These are phyloP conservation scores for Carterocephalus palaemon DNA, from an alignment of 2,888 invertebrate species.

Conservation along the genomic window DNA sequence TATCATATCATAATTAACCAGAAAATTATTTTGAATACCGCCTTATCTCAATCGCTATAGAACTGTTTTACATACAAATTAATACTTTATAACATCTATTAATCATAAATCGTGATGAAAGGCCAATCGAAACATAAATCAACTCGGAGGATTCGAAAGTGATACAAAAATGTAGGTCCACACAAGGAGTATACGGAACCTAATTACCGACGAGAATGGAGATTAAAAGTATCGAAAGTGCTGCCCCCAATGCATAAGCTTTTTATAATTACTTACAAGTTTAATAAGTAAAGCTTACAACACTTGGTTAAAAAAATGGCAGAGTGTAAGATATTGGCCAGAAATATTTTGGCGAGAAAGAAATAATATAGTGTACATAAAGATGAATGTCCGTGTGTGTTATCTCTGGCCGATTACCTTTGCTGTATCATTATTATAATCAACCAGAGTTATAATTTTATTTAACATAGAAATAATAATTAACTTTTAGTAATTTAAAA, in stretches of 20 bases:
- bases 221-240: slow-evolving; percentile 17
- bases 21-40: not conserved
- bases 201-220: slow-evolving; percentile 10
- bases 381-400: too few relatives aligned
- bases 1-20: too few relatives aligned
- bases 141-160: slow-evolving; percentile 18
- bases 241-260: slow-evolving; percentile 10
- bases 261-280: slow-evolving; percentile 1
- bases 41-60: not conserved
- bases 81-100: slow-evolving; percentile 10
- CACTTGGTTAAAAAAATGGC: too few relatives aligned
- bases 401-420: too few relatives aligned
- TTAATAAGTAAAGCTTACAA: too few relatives aligned
- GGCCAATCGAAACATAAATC: slow-evolving; percentile 19
- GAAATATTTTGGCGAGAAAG: too few relatives aligned
- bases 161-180: slow-evolving; percentile 8
- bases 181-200: slow-evolving; percentile 10
- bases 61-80: slow-evolving; percentile 17
- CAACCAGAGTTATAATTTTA: too few relatives aligned
- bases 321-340: too few relatives aligned
- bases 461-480: too few relatives aligned
- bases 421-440: too few relatives aligned
- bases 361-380: too few relatives aligned
- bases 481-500: too few relatives aligned
- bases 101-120: slow-evolving; percentile 18